Conservation (phyloP, 2,888 invertebrate genomes). For the Metacarcinus magister region DNA sequence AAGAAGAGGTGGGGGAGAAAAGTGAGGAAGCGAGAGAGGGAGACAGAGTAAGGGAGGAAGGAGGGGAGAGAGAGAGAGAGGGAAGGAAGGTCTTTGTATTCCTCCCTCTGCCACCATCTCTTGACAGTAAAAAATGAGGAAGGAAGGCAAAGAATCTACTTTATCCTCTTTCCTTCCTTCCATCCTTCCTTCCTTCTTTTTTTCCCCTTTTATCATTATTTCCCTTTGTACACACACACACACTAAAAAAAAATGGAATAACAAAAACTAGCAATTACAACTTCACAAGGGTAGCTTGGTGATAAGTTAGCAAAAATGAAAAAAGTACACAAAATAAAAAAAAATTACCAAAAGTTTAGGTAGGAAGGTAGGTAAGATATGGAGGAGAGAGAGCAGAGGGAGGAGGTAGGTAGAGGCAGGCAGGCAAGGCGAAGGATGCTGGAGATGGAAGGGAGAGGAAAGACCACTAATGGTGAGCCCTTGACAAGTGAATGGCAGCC, state of each 20-base stretch:
- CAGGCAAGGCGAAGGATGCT: background rate
- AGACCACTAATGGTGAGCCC: conserved; percentile 45
- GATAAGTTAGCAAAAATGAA: no score
- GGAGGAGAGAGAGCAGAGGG: background rate
- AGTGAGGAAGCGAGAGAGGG: background rate
- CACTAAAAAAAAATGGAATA: no score
- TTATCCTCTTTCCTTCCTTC: background rate
- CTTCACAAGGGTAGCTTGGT: no score
- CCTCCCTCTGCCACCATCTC: conserved; percentile 41
- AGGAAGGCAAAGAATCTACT: conserved; percentile 21
- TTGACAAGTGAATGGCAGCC: conserved; percentile 42
- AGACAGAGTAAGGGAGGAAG: background rate
- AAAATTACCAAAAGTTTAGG: background rate
- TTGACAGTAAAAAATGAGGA: conserved; percentile 34
- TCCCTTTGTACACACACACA: no score
- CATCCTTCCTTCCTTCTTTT: background rate
- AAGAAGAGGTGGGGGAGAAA: background rate
- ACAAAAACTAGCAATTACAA: background rate
- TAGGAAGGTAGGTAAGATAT: background rate
- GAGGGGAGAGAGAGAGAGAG: no score
- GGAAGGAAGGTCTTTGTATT: conserved; percentile 12
- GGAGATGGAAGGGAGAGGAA: conserved; percentile 31
- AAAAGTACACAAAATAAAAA: background rate
- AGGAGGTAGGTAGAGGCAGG: background rate
- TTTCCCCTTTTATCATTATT: background rate